Evolutionary conservation across 2,113 vertebrate genomes (phyloP).

Genomic region (Ictidomys tridecemlineatus): DNA sequence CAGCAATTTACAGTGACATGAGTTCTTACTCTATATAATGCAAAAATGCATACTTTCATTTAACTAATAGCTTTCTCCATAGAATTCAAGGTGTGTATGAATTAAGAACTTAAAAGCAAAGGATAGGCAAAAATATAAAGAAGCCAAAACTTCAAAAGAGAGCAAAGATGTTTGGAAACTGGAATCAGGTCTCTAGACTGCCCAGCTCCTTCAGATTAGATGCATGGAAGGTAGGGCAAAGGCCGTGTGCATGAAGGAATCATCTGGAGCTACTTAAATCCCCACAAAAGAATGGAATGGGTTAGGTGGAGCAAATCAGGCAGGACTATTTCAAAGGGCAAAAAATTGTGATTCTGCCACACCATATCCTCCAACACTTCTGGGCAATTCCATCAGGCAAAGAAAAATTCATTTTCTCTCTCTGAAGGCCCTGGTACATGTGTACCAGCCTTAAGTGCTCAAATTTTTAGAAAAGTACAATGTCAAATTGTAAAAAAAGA

Average conservation of each 20-base stretch:
- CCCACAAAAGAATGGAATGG: neutral
- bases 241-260: too few relatives aligned
- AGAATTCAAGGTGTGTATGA: conserved; percentile 26
- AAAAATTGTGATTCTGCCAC: neutral
- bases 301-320: neutral
- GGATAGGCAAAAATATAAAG: neutral
- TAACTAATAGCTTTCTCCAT: conserved; percentile 6
- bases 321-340: neutral
- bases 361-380: neutral
- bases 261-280: neutral
- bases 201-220: neutral
- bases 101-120: conserved; percentile 8
- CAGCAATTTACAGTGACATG: conserved; percentile 21
- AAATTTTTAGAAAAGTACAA: conserved; percentile 53
- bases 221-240: neutral
- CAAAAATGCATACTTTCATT: conserved; percentile 21
- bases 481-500: neutral
- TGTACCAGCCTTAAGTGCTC: neutral
- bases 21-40: conserved; percentile 1
- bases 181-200: neutral
- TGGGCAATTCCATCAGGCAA: neutral
- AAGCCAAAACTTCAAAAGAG: neutral
- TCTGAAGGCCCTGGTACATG: neutral
- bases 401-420: neutral
- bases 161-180: neutral